Conservation (phyloP, 2,113 vertebrate species). For the Tyto alba region DNA sequence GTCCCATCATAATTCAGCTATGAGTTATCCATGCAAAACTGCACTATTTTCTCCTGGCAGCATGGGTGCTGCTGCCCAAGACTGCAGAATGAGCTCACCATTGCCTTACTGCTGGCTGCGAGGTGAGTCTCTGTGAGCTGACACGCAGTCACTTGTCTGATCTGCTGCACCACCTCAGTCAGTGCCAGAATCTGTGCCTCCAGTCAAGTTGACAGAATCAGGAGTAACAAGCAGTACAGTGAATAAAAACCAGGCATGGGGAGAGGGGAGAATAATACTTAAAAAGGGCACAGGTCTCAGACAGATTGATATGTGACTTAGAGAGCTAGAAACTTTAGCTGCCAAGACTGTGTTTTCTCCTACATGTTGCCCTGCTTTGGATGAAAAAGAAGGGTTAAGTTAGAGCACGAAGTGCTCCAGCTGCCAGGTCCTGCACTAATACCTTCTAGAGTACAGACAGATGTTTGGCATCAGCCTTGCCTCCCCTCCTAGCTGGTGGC, state of each 20-base stretch:
- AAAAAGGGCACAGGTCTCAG: neutral
- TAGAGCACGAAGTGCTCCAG: neutral
- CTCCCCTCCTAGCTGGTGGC: neutral
- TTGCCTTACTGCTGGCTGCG: neutral
- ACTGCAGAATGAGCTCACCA: neutral
- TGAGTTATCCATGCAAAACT: fast-evolving
- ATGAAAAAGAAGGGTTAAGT: neutral
- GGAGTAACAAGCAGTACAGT: neutral
- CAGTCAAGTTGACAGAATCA: neutral
- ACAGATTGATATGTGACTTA: neutral
- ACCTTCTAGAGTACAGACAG: neutral
- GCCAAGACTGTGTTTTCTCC: neutral
- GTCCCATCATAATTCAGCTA: neutral
- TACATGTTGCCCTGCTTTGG: neutral
- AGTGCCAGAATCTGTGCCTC: neutral
- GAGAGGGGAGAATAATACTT: neutral
- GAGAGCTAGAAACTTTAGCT: neutral
- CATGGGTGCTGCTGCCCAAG: neutral
- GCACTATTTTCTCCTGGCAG: neutral
- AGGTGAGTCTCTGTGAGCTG: neutral
- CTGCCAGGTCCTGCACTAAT: neutral
- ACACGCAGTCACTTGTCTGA: neutral
- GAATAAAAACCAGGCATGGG: neutral
- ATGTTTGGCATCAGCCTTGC: neutral
- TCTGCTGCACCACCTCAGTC: neutral